phyloP scores from a whole-genome alignment of 2,888 invertebrate genomes.

The Clostera curtula region DNA sequence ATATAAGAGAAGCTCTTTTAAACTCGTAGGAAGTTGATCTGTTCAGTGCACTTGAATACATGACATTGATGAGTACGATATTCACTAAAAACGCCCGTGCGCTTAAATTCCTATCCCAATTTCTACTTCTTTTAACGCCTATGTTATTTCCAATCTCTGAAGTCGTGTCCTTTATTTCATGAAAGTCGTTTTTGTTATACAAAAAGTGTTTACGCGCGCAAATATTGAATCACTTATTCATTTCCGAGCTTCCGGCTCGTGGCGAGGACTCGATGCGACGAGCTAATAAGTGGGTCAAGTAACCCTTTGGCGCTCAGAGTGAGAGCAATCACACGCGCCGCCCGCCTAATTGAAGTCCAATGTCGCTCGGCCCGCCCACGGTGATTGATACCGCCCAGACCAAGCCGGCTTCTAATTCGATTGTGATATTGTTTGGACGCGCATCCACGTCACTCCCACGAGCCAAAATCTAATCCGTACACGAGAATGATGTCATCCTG shows the following conservation, averaged over 20 bases:
- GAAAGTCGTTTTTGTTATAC: too few species aligned
- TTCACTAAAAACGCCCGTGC: too few species aligned
- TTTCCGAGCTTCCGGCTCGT: constrained; percentile 45
- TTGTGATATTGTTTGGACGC: constrained; percentile 63
- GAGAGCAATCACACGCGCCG: constrained; percentile 68
- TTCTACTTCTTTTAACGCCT: too few species aligned
- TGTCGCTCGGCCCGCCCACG: constrained; percentile 69
- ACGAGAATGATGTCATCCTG: constrained; percentile 42
- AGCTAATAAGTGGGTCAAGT: constrained; percentile 69
- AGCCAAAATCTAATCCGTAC: constrained; percentile 38
- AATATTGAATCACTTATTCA: constrained; percentile 45
- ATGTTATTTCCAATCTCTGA: too few species aligned
- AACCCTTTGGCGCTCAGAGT: constrained; percentile 63
- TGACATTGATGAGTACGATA: too few species aligned
- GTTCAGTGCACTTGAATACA: too few species aligned
- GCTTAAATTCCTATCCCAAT: too few species aligned
- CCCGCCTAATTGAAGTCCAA: constrained; percentile 74
- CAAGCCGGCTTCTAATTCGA: constrained; percentile 61
- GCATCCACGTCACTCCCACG: constrained; percentile 44
- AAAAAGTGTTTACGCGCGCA: constrained; percentile 9
- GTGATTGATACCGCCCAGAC: constrained; percentile 69
- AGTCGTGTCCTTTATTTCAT: too few species aligned
- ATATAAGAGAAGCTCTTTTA: constrained; percentile 5
- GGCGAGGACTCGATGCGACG: constrained; percentile 46
- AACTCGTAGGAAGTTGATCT: too few species aligned